Evolutionary conservation across 2,113 vertebrate species (phyloP).

Genomic region (Rhea pennata): DNA sequence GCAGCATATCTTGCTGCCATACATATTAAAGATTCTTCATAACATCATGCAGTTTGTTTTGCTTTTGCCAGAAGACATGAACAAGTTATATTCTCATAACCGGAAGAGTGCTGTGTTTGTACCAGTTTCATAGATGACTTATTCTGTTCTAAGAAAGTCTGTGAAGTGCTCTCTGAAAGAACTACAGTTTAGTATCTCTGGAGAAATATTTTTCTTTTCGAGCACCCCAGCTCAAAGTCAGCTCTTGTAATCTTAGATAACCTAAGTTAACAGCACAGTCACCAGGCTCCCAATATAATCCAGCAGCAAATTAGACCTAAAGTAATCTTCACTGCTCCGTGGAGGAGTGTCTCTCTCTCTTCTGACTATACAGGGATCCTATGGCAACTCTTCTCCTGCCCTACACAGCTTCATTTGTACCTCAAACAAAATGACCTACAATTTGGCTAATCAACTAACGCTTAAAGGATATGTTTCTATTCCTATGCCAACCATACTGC

Average conservation of each 20-base stretch:
- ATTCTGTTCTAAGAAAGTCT: neutral
- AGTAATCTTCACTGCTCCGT: neutral
- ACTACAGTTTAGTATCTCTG: neutral
- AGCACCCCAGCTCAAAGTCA: neutral
- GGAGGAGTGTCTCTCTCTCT: neutral
- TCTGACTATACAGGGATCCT: neutral
- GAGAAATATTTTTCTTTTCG: neutral
- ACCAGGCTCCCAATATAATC: neutral
- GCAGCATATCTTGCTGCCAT: neutral
- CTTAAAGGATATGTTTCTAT: neutral
- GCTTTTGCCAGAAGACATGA: neutral
- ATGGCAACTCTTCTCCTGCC: neutral
- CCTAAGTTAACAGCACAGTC: neutral
- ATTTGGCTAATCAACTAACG: neutral
- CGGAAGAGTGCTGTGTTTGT: neutral
- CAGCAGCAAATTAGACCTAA: neutral
- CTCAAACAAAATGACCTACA: neutral
- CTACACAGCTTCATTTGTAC: neutral
- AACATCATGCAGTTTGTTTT: neutral
- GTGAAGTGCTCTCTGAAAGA: neutral
- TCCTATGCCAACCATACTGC: neutral
- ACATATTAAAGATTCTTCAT: neutral
- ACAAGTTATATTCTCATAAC: neutral
- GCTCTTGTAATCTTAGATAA: neutral
- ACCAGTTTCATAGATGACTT: neutral